These are phyloP conservation scores for Holcopasites calliopsidis DNA, from an alignment of 1,140 invertebrate species.

Conservation along the genomic window DNA sequence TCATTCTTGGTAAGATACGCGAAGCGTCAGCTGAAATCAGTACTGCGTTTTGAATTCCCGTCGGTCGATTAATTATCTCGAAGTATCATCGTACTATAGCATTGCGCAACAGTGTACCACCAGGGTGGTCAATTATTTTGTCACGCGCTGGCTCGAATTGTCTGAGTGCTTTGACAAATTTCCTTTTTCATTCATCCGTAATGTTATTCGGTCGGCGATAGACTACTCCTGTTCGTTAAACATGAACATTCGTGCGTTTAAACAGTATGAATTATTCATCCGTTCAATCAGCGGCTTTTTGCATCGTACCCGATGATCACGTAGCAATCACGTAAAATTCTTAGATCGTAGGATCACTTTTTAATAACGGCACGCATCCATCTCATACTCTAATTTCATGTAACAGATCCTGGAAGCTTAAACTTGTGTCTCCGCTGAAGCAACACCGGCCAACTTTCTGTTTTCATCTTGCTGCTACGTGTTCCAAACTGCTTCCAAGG, in stretches of 20 bases:
- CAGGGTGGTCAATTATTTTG: not conserved
- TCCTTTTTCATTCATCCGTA: not conserved
- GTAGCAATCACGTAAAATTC: not conserved
- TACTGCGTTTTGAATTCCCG: too few species aligned
- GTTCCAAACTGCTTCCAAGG: too few species aligned
- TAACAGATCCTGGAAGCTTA: too few species aligned
- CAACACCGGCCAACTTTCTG: too few species aligned
- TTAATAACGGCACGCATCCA: not conserved
- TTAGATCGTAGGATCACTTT: not conserved
- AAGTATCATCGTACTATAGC: too few species aligned
- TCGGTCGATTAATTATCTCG: too few species aligned
- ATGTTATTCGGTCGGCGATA: not conserved
- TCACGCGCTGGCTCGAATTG: too few species aligned
- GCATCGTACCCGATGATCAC: not conserved
- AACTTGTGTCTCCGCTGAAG: too few species aligned
- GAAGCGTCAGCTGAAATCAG: too few species aligned
- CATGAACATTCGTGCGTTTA: not conserved
- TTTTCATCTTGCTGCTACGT: too few species aligned
- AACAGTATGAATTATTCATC: slow-evolving; percentile 23
- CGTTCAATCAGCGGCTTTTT: not conserved
- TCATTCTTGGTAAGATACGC: not conserved
- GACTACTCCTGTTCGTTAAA: not conserved
- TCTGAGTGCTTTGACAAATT: not conserved
- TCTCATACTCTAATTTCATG: too few species aligned
- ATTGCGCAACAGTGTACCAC: too few species aligned